phyloP scores from a whole-genome alignment of 2,113 vertebrate species.

The Bettongia penicillata region DNA sequence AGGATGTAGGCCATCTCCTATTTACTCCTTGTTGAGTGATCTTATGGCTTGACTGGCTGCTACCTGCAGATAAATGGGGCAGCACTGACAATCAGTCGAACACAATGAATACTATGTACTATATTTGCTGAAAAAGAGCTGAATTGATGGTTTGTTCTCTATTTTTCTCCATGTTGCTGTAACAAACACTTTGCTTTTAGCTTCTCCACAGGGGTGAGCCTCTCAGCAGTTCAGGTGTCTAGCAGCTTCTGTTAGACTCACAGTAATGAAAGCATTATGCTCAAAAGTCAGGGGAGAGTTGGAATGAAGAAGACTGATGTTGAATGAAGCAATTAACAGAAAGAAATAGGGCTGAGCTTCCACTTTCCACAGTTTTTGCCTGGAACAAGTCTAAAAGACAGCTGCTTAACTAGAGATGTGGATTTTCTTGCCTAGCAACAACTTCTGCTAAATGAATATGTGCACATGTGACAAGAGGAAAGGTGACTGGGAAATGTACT shows the following conservation, averaged over 20 bases:
- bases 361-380: neutral
- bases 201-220: neutral
- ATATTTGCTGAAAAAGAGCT: neutral
- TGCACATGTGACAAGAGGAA: neutral
- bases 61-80: neutral
- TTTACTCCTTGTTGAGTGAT: neutral
- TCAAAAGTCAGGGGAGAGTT: neutral
- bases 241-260: neutral
- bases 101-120: neutral
- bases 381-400: neutral
- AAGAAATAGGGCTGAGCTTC: neutral
- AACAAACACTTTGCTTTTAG: neutral
- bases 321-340: neutral
- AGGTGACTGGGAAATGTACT: neutral
- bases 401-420: neutral
- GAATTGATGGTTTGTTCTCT: slow-evolving; percentile 30
- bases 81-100: neutral
- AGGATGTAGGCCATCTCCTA: neutral
- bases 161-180: neutral
- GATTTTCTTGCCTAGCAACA: neutral
- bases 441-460: neutral
- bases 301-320: neutral
- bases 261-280: neutral
- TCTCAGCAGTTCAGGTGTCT: neutral
- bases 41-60: neutral